A percentile compares a stretch with the other conserved stretches of the same genome.
phyloP scores from a whole-genome alignment of 2,113 vertebrate species.

The Numida meleagris region DNA sequence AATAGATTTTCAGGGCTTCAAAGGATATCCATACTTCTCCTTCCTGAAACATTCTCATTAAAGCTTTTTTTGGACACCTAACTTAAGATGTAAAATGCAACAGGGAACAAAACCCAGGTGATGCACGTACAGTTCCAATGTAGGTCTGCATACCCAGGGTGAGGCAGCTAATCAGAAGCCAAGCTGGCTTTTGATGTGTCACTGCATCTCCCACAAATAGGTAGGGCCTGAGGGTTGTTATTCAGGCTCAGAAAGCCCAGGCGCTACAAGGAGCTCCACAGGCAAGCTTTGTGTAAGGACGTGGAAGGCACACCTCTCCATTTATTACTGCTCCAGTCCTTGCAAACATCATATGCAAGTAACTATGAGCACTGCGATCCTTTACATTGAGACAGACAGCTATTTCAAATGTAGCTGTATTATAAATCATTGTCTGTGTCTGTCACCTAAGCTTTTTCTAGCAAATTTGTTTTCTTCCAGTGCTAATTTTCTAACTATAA shows the following conservation, averaged over 20 bases:
- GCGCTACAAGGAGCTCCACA: not conserved
- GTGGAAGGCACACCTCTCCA: not conserved
- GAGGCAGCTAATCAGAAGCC: not conserved
- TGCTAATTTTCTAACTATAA: not conserved
- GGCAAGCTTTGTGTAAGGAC: not conserved
- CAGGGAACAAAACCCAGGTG: not conserved
- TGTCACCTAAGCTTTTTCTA: not conserved
- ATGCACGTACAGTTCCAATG: not conserved
- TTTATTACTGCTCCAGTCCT: not conserved
- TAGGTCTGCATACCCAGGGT: not conserved
- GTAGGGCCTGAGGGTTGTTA: fast-evolving
- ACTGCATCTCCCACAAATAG: not conserved
- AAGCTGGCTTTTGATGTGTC: not conserved
- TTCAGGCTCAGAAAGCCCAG: not conserved
- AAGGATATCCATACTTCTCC: not conserved
- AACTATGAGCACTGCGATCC: not conserved
- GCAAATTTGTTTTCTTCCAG: not conserved
- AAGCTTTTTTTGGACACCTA: not conserved
- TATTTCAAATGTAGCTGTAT: not conserved
- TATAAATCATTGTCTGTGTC: not conserved
- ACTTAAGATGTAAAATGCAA: not conserved
- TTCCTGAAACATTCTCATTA: not conserved
- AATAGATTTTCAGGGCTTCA: not conserved
- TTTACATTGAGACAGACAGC: not conserved
- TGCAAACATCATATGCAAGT: not conserved